Evolutionary conservation across 2,888 invertebrate genomes (phyloP).

Genomic region (Tipula lateralis): DNA sequence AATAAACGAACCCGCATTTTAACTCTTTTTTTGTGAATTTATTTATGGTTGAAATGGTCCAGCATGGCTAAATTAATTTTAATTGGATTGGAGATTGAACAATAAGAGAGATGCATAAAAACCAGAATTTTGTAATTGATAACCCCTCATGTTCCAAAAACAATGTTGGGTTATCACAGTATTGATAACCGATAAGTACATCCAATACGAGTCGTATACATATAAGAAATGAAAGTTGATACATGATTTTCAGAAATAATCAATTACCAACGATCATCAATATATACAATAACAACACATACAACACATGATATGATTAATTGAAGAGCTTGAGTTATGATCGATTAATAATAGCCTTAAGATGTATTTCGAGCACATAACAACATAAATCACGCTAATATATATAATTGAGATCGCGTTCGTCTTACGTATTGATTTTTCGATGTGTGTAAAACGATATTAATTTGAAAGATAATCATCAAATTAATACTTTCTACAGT

Average conservation of each 20-base stretch:
- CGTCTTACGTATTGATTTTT: not conserved
- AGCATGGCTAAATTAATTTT: not conserved
- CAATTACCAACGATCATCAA: not conserved
- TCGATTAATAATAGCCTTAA: not conserved
- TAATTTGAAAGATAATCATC: not conserved
- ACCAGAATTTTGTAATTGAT: not conserved
- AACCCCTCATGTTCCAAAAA: not conserved
- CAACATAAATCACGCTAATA: not conserved
- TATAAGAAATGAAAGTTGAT: not conserved
- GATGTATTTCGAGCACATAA: not conserved
- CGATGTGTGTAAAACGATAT: not conserved
- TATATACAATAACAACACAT: not conserved
- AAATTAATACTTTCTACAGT: not conserved
- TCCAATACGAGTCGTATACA: not conserved
- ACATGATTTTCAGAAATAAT: not conserved
- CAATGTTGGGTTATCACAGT: not conserved
- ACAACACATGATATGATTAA: not conserved
- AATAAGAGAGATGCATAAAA: not conserved
- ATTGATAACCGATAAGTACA: not conserved
- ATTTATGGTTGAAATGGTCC: constrained; percentile 7
- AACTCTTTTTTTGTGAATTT: not conserved
- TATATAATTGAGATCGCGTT: not conserved
- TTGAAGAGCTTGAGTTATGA: not conserved
- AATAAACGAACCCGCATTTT: not conserved
- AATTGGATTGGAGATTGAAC: not conserved